Evolutionary conservation across 2,797 vertebrate genomes (phyloP).

Genomic region (Gymnocypris eckloni): DNA sequence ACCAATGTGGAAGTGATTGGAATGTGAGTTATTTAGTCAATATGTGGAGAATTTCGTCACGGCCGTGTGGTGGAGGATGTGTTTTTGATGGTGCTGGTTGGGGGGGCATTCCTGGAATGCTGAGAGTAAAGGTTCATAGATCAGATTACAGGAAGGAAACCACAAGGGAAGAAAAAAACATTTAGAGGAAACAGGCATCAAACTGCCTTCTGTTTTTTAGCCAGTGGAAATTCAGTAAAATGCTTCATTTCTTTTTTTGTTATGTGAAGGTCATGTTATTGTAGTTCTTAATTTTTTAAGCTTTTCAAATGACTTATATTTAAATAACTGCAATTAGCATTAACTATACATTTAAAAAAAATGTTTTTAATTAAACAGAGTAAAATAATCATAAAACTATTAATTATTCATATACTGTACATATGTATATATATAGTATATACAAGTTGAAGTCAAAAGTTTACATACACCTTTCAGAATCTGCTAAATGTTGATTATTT

Average conservation of each 20-base stretch:
- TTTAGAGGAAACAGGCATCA: constrained; percentile 50
- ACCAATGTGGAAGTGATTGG: constrained; percentile 22
- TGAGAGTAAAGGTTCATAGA: constrained; percentile 58
- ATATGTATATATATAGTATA: no score
- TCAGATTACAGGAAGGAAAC: constrained; percentile 64
- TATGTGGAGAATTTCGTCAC: constrained; percentile 39
- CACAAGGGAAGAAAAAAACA: constrained; percentile 49
- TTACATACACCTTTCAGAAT: no score
- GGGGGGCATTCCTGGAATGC: constrained; percentile 61
- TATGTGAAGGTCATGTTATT: background rate
- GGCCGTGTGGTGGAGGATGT: constrained; percentile 4
- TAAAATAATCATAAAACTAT: no score
- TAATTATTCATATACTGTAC: no score
- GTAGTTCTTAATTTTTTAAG: background rate
- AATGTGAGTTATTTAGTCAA: constrained; percentile 40
- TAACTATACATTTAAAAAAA: background rate
- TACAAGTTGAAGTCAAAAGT: no score
- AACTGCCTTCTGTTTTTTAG: constrained; percentile 33
- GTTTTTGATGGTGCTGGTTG: constrained; percentile 39
- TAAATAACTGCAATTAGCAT: no score
- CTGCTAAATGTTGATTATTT: no score
- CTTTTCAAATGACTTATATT: background rate
- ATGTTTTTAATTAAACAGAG: background rate
- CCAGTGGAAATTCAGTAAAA: background rate
- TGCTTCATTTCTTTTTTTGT: background rate